Percentiles rank a stretch among this genome's conserved stretches.
phyloP scores from a whole-genome alignment of 2,888 invertebrate species.

The Aspidiotus rigidus region DNA sequence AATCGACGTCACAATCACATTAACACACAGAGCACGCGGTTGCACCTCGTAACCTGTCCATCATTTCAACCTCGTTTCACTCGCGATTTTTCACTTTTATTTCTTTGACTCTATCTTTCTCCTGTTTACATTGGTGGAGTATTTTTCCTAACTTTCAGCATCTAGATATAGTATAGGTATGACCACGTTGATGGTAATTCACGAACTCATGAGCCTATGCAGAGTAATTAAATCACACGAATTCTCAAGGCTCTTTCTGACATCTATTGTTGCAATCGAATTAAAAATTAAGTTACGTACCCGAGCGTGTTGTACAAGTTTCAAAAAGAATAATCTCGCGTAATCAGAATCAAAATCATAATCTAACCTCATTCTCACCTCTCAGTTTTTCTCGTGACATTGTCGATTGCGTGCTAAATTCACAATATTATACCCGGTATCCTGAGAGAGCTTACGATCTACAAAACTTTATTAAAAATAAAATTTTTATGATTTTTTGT shows the following conservation, averaged over 20 bases:
- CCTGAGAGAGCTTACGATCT: background rate
- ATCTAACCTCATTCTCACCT: background rate
- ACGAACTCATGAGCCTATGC: background rate
- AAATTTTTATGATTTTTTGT: background rate
- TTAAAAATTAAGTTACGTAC: background rate
- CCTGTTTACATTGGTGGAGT: background rate
- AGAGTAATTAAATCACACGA: background rate
- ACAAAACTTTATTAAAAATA: background rate
- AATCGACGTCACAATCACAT: no score
- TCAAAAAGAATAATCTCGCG: background rate
- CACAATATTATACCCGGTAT: no score
- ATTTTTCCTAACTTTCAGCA: background rate
- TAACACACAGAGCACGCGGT: background rate
- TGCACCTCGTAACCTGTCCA: slow-evolving; percentile 1
- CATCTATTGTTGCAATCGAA: background rate
- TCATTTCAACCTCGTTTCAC: background rate
- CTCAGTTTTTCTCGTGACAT: background rate
- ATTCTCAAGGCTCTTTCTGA: background rate
- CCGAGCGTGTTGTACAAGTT: no score
- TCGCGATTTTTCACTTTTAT: no score
- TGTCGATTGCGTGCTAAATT: no score
- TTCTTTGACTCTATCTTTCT: background rate
- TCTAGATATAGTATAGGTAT: background rate
- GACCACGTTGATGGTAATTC: background rate
- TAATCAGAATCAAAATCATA: slow-evolving; percentile 4